Evolutionary conservation across 1,140 invertebrate genomes (phyloP).

Genomic region (Andrena cerasifolii): DNA sequence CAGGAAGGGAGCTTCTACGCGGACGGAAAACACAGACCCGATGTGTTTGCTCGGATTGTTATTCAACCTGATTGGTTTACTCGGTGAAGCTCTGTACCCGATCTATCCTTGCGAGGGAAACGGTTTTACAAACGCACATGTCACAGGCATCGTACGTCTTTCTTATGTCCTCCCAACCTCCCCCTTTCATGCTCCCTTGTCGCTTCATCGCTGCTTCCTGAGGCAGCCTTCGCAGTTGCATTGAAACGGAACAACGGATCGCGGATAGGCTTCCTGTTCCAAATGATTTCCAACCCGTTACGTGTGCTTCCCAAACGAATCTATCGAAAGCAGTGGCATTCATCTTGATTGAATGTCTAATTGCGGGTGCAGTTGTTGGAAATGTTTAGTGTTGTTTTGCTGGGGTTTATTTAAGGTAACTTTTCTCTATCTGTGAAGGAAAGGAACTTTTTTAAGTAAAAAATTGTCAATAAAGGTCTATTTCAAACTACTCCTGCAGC

Average conservation of each 20-base stretch:
- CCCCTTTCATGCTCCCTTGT: not conserved
- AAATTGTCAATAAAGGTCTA: too few species aligned
- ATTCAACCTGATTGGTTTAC: conserved; percentile 34
- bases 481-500: too few species aligned
- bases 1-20: not conserved
- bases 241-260: not conserved
- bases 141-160: conserved; percentile 8
- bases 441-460: too few species aligned
- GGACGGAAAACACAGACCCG: not conserved
- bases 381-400: too few species aligned
- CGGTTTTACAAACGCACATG: conserved; percentile 18
- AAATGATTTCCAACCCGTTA: not conserved
- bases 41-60: conserved; percentile 30
- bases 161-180: not conserved
- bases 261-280: not conserved
- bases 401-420: too few species aligned
- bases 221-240: conserved; percentile 5
- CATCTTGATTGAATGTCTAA: not conserved
- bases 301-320: not conserved
- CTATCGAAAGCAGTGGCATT: not conserved
- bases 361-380: too few species aligned
- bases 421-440: too few species aligned
- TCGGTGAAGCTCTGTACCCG: conserved; percentile 19
- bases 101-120: conserved; percentile 13
- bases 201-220: not conserved